These are phyloP conservation scores for Hyperoplus immaculatus DNA, from an alignment of 2,797 vertebrate species.

Conservation along the genomic window DNA sequence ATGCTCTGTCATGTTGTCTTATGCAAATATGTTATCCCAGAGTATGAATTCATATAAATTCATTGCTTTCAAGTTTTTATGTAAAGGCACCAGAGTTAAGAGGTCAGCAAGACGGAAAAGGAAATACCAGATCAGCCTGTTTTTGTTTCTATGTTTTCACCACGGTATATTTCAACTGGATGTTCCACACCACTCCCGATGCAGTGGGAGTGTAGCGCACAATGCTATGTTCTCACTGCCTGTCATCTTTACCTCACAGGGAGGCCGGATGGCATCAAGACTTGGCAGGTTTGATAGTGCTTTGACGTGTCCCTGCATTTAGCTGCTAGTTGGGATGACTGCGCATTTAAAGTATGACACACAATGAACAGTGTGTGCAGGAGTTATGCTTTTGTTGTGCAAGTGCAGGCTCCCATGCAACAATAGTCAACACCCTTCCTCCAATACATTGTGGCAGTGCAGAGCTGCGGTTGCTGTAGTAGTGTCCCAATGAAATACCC, in stretches of 20 bases:
- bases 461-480: slow-evolving; percentile 30
- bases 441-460: slow-evolving; percentile 11
- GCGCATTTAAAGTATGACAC: slow-evolving; percentile 52
- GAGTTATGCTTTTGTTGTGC: slow-evolving; percentile 55
- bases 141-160: slow-evolving; percentile 1
- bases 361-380: slow-evolving; percentile 1
- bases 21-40: slow-evolving; percentile 48
- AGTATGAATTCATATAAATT: background rate
- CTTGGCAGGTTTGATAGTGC: slow-evolving; percentile 77
- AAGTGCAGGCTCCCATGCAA: slow-evolving; percentile 29
- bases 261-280: slow-evolving; percentile 66
- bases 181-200: background rate
- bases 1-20: slow-evolving; percentile 13
- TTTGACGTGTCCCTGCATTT: slow-evolving; percentile 41
- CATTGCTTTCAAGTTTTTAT: slow-evolving; percentile 22
- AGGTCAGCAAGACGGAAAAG: slow-evolving; percentile 6
- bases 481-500: slow-evolving; percentile 16
- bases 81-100: slow-evolving; percentile 10
- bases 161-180: slow-evolving; percentile 2
- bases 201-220: slow-evolving; percentile 8
- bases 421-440: slow-evolving; percentile 17
- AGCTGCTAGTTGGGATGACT: slow-evolving; percentile 49
- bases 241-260: slow-evolving; percentile 77
- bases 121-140: slow-evolving; percentile 9
- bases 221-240: slow-evolving; percentile 46